Evolutionary conservation across 2,797 vertebrate genomes (phyloP), one percentile per base, ranked within the genome.

Genomic region (Staurois parvus): DNA sequence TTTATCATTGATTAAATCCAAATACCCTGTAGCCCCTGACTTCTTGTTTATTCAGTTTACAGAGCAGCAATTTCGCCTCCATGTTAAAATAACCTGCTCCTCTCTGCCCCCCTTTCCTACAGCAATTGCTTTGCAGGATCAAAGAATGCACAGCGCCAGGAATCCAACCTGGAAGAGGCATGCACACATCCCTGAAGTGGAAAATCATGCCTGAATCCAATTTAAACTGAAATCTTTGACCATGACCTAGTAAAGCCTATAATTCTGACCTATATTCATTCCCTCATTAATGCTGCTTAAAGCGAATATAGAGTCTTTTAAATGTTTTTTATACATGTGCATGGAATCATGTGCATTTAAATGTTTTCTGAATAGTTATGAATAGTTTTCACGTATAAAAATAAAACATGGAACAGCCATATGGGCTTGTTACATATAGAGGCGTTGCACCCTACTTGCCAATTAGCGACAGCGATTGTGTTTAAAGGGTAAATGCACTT

Each of bases 251-350:
- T 45, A 66, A 56, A 69, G 79, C 70, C 72, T 45, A 24, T 82
- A 82, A 77, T 78, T 86, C 74, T 72, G 48, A 82, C 76, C 70
- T 86, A 72, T 77, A 86, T 86, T 81, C 73, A 66, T 85, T 45
- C 48, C 64, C 30, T 86, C 30, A 76, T 84, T 77, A 84, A 76
- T 67, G 69, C n/a, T 17, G 69, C 32, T 19, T 52, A 19, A 52
- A 52, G 5, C 15, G 48, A 52, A 52, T 52, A 52, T 52, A 52
- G 17, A 19, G 48, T 52, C 48, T 4, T 19, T 52, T 17, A 3
- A 19, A 52, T 19, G 15, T 4, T 19, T 52, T 42, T 17, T 4
- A 52, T 17, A 19, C 17, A 17, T 52, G 42, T 45, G 13, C 42
- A 45, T 13, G 3, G 12, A 52, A 17, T 52, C 13, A 52, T 52